Evolutionary conservation across 2,113 vertebrate species (phyloP).

Genomic region (Vireo altiloquus): DNA sequence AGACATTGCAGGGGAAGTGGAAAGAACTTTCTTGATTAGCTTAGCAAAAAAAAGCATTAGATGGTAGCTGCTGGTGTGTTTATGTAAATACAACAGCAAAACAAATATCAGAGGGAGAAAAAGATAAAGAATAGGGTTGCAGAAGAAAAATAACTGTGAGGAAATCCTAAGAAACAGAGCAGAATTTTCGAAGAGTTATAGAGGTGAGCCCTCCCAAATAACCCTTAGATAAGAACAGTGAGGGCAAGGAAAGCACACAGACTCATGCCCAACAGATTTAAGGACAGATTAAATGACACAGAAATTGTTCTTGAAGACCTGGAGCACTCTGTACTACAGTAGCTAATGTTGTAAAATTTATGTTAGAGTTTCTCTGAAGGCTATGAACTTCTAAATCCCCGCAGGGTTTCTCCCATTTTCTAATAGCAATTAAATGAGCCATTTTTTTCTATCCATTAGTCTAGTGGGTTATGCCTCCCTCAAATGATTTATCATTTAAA

Average conservation of each 20-base stretch:
- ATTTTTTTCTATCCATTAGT: slow-evolving; percentile 1
- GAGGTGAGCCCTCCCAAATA: background rate
- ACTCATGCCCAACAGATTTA: background rate
- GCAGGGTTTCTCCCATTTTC: background rate
- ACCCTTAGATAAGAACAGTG: background rate
- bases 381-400: background rate
- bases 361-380: background rate
- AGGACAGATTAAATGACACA: background rate
- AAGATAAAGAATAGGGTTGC: background rate
- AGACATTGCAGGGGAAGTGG: background rate
- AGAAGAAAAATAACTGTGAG: background rate
- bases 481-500: slow-evolving; percentile 13
- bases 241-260: background rate
- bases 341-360: background rate
- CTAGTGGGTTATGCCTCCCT: background rate
- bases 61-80: background rate
- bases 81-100: background rate
- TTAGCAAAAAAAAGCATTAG: background rate
- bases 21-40: background rate
- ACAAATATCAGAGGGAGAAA: background rate
- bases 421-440: slow-evolving; percentile 21
- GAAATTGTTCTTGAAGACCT: background rate
- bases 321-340: background rate
- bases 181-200: background rate
- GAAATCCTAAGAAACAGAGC: background rate